Base-by-base conservation (phyloP, 2,113 vertebrate species). In the Puntigrus tetrazona region DNA sequence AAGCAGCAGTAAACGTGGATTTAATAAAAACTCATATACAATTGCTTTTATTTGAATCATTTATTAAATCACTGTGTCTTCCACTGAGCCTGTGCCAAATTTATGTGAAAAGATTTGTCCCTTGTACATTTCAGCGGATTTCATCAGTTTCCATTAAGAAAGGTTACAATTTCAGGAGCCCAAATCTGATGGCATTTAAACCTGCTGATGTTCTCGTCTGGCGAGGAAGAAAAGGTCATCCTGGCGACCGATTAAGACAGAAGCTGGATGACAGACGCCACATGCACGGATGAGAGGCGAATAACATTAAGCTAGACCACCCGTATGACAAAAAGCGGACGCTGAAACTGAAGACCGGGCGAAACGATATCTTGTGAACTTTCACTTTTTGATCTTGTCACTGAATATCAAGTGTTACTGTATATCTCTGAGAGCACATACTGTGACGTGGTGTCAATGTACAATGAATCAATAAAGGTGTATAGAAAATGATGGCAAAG, bases 381-480 rank as follows among this genome's bases (percentile, higher is more conserved):
- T 88, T 88, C 87, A 78, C 87, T 84, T 88, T 84, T 88, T 59
- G 84, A 86, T 88, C 87, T 84, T 82, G 87, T 81, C 87, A 38
- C 87, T 84, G 87, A 81, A 88, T 88, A 84, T 85, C 84, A 86
- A 86, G 84, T 88, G 87, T 80, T 84, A 88, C 84, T 29, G 82
- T 86, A 86, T 81, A 86, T 88, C 84, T 81, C 77, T 61, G 77
- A 83, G 72, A 82, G 65, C 45, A 31, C 69, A 77, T 81, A 74
- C 59, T 41, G 81, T 72, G 45, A 25, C 43, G 41, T 50, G 84
- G 87, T 85, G 78, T 87, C 84, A 55, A 55, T 82, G 84, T 52
- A 84, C 84, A 41, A 73, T 43, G 81, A 47, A 43, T 50, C 47
- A 78, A 86, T 86, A 83, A 84, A 84, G 72, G 20, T 14, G 70